Evolutionary conservation across 2,888 invertebrate species (phyloP), one percentile per base, ranked within the genome.

Genomic region (Clanis bilineata): DNA sequence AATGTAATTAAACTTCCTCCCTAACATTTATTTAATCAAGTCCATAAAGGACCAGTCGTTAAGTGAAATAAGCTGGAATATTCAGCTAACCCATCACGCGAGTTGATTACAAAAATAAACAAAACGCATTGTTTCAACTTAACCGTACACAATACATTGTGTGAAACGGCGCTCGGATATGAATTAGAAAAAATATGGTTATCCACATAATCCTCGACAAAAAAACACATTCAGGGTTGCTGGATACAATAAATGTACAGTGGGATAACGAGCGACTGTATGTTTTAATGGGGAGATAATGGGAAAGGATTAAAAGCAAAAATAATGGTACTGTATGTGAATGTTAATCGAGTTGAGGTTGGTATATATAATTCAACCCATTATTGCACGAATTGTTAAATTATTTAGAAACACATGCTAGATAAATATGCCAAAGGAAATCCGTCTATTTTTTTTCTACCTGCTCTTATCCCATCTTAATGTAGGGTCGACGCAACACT

Each of bases 171-270:
- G 39, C 51, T 51, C 47, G 32, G 45, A 47, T 58, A 23, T 58
- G 58, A 58, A 58, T 58, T 58, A 58, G 39, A 58, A 58, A 58
- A 58, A 58, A 58, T 58, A 58, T 58, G 58, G 51, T 51, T 58
- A 58, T 58, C 58, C 51, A 12, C 23, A 38, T 58, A 58, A 58
- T 58, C 58, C 58, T 21, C 25, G 18, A 25, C 9, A 21, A 23
- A 57, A 57, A 39, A 21, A n/a, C 43, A 28, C 25, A 39, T 51
- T 51, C 51, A 39, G 58, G 25, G n/a, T 22, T 28, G 15, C 25
- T 3, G 38, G n/a, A 18, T 12, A 57, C 12, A 28, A 22, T 38
- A n/a, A 58, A 23, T 58, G 45, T 12, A 28, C 51, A 25, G 58
- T 58, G 38, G 12, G 28, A 18, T 39, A 58, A 38, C 58, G 18